phyloP scores from a whole-genome alignment of 2,888 invertebrate species.

The Cephus spinipes region DNA sequence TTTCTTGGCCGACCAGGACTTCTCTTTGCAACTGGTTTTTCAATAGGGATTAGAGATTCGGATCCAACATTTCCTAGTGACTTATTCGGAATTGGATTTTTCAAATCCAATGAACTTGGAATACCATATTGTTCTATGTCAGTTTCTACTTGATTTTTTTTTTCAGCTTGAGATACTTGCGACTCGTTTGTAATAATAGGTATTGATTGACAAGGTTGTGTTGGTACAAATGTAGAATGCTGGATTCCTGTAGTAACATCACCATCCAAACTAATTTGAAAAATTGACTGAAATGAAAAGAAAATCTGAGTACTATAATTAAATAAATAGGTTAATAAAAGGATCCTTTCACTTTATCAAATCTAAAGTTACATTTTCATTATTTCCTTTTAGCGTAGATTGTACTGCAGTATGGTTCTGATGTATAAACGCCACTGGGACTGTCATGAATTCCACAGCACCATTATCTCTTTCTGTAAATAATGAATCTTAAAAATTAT shows the following conservation, averaged over 20 bases:
- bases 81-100: not conserved
- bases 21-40: slow-evolving; percentile 22
- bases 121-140: too few species aligned
- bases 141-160: slow-evolving; percentile 12
- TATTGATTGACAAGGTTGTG: slow-evolving; percentile 28
- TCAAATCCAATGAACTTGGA: too few species aligned
- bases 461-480: slow-evolving; percentile 50
- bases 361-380: slow-evolving; percentile 37
- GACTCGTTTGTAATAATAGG: slow-evolving; percentile 19
- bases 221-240: slow-evolving; percentile 28
- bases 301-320: not conserved
- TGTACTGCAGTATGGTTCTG: slow-evolving; percentile 31
- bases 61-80: not conserved
- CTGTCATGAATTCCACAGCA: slow-evolving; percentile 46
- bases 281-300: slow-evolving; percentile 41
- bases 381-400: slow-evolving; percentile 34
- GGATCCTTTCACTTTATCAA: slow-evolving; percentile 25
- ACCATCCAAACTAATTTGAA: slow-evolving; percentile 46
- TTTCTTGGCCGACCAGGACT: slow-evolving; percentile 53
- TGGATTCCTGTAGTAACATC: slow-evolving; percentile 26
- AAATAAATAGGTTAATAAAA: slow-evolving; percentile 1
- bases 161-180: not conserved
- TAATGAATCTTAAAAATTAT: not conserved
- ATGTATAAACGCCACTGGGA: slow-evolving; percentile 51
- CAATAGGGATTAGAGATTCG: not conserved